Percentiles rank a stretch among this genome's conserved stretches.
These are phyloP conservation scores for Holotrichia oblita DNA, from an alignment of 1,140 invertebrate genomes.

Conservation along the genomic window DNA sequence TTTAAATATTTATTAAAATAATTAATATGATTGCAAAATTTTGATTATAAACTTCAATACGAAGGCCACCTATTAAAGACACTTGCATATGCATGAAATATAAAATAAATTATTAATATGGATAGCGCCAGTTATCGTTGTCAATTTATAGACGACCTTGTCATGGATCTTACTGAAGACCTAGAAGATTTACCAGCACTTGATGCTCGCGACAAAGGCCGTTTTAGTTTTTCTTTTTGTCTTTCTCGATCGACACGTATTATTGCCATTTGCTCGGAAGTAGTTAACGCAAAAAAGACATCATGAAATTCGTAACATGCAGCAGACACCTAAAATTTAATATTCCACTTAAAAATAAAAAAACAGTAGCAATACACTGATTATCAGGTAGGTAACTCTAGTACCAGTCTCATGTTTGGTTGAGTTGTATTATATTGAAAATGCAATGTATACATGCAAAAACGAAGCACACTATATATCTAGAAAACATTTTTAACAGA, in stretches of 20 bases:
- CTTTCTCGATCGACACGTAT: slow-evolving; percentile 64
- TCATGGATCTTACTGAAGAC: slow-evolving; percentile 10
- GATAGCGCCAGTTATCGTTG: background rate
- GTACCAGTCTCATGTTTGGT: too few species aligned
- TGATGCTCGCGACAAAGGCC: slow-evolving; percentile 34
- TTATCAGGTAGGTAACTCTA: background rate
- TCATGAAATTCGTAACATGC: slow-evolving; percentile 70
- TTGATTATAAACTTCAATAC: background rate
- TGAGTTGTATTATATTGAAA: background rate
- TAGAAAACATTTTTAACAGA: too few species aligned
- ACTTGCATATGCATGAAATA: background rate
- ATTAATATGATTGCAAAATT: background rate
- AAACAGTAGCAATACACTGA: background rate
- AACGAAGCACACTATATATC: too few species aligned
- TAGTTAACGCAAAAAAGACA: slow-evolving; percentile 66
- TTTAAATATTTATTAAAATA: slow-evolving; percentile 23
- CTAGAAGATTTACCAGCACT: slow-evolving; percentile 29
- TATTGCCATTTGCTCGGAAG: slow-evolving; percentile 67
- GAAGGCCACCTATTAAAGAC: slow-evolving; percentile 16
- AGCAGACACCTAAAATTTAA: slow-evolving; percentile 65
- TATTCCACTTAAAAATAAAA: background rate
- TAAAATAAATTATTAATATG: background rate
- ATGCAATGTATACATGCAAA: too few species aligned
- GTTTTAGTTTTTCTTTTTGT: slow-evolving; percentile 50
- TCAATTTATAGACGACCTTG: background rate